Evolutionary conservation across 1,140 invertebrate genomes (phyloP).

Genomic region (Pogonomyrmex californicus): DNA sequence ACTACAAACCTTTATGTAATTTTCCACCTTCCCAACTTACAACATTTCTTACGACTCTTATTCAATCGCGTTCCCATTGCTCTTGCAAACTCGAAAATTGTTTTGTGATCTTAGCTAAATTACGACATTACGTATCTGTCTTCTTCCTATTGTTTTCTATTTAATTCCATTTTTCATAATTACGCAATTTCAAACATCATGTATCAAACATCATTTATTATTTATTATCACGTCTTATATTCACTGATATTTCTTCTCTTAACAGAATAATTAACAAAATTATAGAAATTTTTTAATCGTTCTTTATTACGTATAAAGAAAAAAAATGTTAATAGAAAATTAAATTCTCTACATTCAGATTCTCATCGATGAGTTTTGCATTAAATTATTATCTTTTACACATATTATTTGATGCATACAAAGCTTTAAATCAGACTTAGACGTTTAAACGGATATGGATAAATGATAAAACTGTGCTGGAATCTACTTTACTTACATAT

Average conservation of each 20-base stretch:
- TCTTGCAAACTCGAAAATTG: constrained; percentile 15
- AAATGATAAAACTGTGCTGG: not conserved
- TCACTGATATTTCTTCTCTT: not conserved
- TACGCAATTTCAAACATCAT: not conserved
- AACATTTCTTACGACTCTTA: not conserved
- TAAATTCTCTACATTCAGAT: not conserved
- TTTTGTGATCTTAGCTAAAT: constrained; percentile 2
- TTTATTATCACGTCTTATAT: not conserved
- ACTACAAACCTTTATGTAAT: constrained; percentile 41
- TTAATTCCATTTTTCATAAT: not conserved
- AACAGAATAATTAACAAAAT: not conserved
- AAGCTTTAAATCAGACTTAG: constrained; percentile 1
- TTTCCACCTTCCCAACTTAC: constrained; percentile 12
- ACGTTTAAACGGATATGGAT: not conserved
- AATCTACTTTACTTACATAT: constrained; percentile 1
- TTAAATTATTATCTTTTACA: not conserved
- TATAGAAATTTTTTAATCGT: not conserved
- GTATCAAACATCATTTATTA: too few relatives aligned
- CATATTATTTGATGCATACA: not conserved
- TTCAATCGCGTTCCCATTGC: constrained; percentile 28
- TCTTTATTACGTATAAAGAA: not conserved
- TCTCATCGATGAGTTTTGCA: not conserved
- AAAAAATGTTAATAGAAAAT: not conserved
- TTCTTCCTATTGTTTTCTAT: not conserved
- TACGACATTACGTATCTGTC: not conserved